Conservation (phyloP, 2,888 invertebrate species). For the Lochmaea capreae region DNA sequence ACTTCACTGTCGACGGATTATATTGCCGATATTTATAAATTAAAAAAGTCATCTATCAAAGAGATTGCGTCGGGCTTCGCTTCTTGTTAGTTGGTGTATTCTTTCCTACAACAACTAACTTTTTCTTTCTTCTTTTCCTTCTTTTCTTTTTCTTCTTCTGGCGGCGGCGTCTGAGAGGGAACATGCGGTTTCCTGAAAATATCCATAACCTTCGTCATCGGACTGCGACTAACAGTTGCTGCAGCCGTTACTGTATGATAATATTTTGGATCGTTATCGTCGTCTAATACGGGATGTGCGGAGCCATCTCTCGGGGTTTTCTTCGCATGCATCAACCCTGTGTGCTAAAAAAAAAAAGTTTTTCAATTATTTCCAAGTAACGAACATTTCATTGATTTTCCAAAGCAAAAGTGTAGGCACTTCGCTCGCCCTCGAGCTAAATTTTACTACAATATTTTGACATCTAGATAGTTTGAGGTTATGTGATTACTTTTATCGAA, state of each 20-base stretch:
- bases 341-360: slow-evolving; percentile 62
- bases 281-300: slow-evolving; percentile 74
- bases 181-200: slow-evolving; percentile 84
- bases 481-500: too few relatives aligned
- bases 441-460: too few relatives aligned
- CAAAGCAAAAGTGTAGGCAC: too few relatives aligned
- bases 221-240: slow-evolving; percentile 74
- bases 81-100: background rate
- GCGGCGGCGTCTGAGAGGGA: slow-evolving; percentile 67
- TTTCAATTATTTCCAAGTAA: slow-evolving; percentile 2
- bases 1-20: too few relatives aligned
- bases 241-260: slow-evolving; percentile 80
- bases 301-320: slow-evolving; percentile 74
- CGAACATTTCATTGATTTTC: background rate
- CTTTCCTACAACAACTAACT: slow-evolving; percentile 10
- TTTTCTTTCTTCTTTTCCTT: slow-evolving; percentile 47
- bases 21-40: too few relatives aligned
- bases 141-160: slow-evolving; percentile 66
- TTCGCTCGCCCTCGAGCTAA: too few relatives aligned
- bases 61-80: too few relatives aligned
- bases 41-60: too few relatives aligned
- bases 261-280: slow-evolving; percentile 74
- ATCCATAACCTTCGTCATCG: slow-evolving; percentile 93
- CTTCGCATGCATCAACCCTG: slow-evolving; percentile 66
- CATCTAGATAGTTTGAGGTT: too few relatives aligned